These are phyloP conservation scores for Propithecus perrieri DNA, from an alignment of 2,797 vertebrate species.

Conservation along the genomic window DNA sequence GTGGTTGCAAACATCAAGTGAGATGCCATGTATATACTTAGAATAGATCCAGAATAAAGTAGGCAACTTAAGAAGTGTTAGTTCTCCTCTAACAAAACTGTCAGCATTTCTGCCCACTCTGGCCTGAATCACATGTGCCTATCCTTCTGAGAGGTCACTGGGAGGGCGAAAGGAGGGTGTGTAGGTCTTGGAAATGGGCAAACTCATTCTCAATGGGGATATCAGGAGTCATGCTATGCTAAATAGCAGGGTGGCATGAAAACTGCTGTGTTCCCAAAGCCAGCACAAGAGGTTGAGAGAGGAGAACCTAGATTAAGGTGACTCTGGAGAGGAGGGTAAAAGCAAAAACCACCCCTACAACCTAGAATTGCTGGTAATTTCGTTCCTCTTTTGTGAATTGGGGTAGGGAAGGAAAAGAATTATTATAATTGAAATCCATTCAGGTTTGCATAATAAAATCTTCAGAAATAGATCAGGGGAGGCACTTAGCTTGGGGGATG, in stretches of 20 bases:
- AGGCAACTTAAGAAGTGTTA: not conserved
- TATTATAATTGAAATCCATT: conserved; percentile 74
- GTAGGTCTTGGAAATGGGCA: not conserved
- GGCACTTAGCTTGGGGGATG: conserved; percentile 55
- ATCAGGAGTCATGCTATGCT: not conserved
- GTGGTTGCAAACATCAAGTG: not conserved
- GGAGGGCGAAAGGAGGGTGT: not conserved
- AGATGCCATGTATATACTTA: not conserved
- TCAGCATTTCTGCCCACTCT: not conserved
- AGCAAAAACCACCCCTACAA: conserved; percentile 42
- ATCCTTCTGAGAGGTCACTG: not conserved
- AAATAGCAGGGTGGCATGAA: not conserved
- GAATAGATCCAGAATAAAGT: not conserved
- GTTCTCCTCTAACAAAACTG: not conserved
- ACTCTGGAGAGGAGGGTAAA: not conserved
- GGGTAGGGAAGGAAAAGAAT: conserved; percentile 66
- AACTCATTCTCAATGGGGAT: not conserved
- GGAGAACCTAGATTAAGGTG: conserved; percentile 25
- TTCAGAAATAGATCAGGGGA: conserved; percentile 66
- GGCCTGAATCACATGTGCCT: not conserved
- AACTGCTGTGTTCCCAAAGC: not conserved
- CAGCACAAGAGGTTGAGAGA: not conserved
- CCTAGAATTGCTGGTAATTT: conserved; percentile 62
- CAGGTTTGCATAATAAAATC: conserved; percentile 72
- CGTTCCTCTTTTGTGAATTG: conserved; percentile 62